Evolutionary conservation across 2,888 invertebrate species (phyloP), one percentile per base, ranked within the genome.

Genomic region (Sialis fuliginosa): DNA sequence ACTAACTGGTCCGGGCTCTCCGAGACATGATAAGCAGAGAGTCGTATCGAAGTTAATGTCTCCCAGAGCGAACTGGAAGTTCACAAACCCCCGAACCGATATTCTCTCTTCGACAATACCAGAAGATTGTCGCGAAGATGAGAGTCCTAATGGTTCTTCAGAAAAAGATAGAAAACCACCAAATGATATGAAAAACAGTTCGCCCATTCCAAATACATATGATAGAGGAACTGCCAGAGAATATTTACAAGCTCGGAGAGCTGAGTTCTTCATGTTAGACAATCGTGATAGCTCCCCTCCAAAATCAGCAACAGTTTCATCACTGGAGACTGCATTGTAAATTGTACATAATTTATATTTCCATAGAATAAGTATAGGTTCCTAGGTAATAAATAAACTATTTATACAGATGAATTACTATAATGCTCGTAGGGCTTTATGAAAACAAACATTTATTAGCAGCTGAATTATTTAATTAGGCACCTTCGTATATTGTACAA

Each of bases 101-200:
- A 85, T 89, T 46, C 74, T 90, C 58, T 86, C 88, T 39, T 82
- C 84, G 42, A 86, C 88, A 48, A 90, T 90, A 62, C 80, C 80
- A 39, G 89, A 90, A 69, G 89, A 81, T 54, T 79, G 82, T 57
- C 85, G 85, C 58, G 81, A 80, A 58, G 87, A 87, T 58, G 83
- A 85, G 54, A 77, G 71, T 55, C 74, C 75, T 2, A 74, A 72
- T 51, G 74, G 74, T 55, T 75, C 75, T 12, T 68, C 70, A 33
- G 75, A 76, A 56, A 71, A 70, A 55, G 45, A 45, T 45, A 39
- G 4, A 22, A 22, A 22, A 22, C 22, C 22, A 22, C 22, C 22
- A 22, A 2, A 22, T 22, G 22, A 22, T 4, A 22, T 22, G 22
- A 22, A 22, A 22, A 2, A 22, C 22, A 22, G 22, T 22, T 22